Conservation (phyloP, 1,140 invertebrate species). For the Sycophaga agraensis region DNA sequence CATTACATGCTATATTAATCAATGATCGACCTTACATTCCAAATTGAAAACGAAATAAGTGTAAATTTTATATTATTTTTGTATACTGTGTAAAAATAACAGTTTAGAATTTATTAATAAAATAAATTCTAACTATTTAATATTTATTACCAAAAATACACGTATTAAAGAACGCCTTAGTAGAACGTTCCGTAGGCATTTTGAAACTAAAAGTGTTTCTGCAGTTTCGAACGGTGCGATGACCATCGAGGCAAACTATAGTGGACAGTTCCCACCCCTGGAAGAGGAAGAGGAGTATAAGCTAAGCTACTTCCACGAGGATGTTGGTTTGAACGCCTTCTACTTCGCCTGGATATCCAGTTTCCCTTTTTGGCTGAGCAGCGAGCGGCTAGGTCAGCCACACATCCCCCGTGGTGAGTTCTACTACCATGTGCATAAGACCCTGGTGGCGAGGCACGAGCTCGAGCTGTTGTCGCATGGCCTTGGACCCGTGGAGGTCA, state of each 20-base stretch:
- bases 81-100: too few relatives aligned
- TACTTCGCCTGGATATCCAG: conserved; percentile 67
- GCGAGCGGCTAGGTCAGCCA: conserved; percentile 55
- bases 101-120: too few relatives aligned
- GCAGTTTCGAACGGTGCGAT: conserved; percentile 30
- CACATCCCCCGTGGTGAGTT: conserved; percentile 65
- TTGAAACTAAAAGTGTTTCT: too few relatives aligned
- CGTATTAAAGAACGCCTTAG: too few relatives aligned
- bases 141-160: too few relatives aligned
- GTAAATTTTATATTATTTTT: too few relatives aligned
- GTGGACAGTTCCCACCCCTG: conserved; percentile 54
- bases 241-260: conserved; percentile 56
- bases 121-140: too few relatives aligned
- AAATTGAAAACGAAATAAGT: too few relatives aligned
- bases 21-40: too few relatives aligned
- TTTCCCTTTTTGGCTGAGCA: conserved; percentile 65
- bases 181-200: too few relatives aligned
- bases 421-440: conserved; percentile 65
- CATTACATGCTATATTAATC: too few relatives aligned
- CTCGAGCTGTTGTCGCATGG: conserved; percentile 69
- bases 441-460: conserved; percentile 67
- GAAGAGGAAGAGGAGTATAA: conserved; percentile 55
- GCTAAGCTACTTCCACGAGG: conserved; percentile 71
- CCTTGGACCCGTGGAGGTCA: conserved; percentile 61
- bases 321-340: conserved; percentile 66